Percentiles rank a stretch among this genome's conserved stretches.
Conservation (phyloP, 2,888 invertebrate species). For the Meteorus colon region DNA sequence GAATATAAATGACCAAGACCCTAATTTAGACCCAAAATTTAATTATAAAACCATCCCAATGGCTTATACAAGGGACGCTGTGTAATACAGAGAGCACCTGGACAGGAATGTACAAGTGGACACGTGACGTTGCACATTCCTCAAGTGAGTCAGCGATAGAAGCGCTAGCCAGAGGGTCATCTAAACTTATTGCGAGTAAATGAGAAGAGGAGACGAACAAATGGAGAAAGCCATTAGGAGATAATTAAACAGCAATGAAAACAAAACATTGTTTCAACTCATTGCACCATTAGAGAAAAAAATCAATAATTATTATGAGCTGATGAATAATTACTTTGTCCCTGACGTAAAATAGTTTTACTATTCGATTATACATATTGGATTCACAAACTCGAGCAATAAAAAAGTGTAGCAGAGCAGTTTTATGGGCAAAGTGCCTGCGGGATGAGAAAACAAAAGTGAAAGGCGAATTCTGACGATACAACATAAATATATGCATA, state of each 20-base stretch:
- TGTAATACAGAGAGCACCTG: slow-evolving; percentile 10
- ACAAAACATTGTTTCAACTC: neutral
- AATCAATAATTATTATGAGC: neutral
- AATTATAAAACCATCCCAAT: neutral
- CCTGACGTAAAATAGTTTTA: neutral
- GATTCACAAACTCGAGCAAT: slow-evolving; percentile 2
- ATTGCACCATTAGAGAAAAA: neutral
- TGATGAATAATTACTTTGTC: slow-evolving; percentile 6
- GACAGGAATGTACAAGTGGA: slow-evolving; percentile 42
- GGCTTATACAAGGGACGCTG: neutral
- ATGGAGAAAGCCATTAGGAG: neutral
- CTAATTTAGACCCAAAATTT: neutral
- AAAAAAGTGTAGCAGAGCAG: neutral
- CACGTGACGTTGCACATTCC: slow-evolving; percentile 50
- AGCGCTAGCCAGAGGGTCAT: slow-evolving; percentile 37
- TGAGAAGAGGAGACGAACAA: neutral
- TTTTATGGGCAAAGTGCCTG: slow-evolving; percentile 4
- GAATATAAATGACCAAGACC: neutral
- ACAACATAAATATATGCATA: neutral
- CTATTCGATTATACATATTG: neutral
- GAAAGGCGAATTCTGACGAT: slow-evolving; percentile 33
- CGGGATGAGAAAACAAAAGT: slow-evolving; percentile 38
- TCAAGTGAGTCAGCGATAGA: slow-evolving; percentile 46
- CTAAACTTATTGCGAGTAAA: neutral
- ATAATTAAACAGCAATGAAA: neutral